Base-by-base conservation (phyloP, 2,797 vertebrate species). In the Eptatretus atami region DNA sequence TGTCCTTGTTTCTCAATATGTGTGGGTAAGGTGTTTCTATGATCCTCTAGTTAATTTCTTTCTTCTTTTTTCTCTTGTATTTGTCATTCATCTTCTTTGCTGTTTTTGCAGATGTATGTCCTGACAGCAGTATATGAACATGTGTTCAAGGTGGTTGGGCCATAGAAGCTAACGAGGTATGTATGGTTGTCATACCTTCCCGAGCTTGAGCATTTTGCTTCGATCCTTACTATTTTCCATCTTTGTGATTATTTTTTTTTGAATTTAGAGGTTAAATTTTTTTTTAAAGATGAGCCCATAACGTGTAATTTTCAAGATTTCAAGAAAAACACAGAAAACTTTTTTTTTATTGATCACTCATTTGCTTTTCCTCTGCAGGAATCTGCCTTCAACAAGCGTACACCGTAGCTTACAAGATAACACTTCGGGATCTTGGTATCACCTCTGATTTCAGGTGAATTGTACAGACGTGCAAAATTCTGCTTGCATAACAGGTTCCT, bases 301-400 rank as follows among this genome's bases (percentile, higher is more conserved):
- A 25, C 12, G 31, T 11, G 63, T 60, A 11, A 13, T 24, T 63
- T 12, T 15, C 53, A 63, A 53, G 10, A 63, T 44, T 12, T 15
- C 15, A 31, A 61, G 24, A 61, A 61, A 19, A 19, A 9, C 14
- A 4, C 55, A 15, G 55, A 3, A 60, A 15, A n/a, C 10, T 12
- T 15, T 55, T 14, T 54, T 65, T 24, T 19, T 19, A 1, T 61
- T 65, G 53, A 52, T 44, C 31, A 5, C 4, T n/a, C 6, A 8
- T 44, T 5, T 12, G n/a, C 10, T 61, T n/a, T 24, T 9, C 55
- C 11, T 67, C 64, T 66, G 71, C 73, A 98, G 92, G 92, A 98
- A 65, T 81, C 86, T 3, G 77, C 81, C 64, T 98, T 98, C 73
- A 98, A 98, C 75, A 98, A 98, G 77, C 85, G 79, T 66, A 84